A percentile compares a stretch with the other conserved stretches of the same genome.
Evolutionary conservation across 2,113 vertebrate species (phyloP).

Genomic region (Misgurnus anguillicaudatus): DNA sequence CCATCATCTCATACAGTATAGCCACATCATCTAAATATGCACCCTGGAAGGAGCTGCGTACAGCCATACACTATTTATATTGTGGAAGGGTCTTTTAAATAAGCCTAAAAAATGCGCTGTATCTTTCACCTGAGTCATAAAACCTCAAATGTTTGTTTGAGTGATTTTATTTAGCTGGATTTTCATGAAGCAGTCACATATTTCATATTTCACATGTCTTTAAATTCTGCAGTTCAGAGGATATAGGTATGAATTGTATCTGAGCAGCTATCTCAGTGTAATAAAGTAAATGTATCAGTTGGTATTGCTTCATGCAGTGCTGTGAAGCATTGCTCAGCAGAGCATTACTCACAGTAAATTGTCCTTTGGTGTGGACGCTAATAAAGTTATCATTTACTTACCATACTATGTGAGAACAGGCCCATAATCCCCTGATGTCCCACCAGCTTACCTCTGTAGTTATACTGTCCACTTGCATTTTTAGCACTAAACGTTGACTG

Average conservation of each 20-base stretch:
- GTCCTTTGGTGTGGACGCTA: background rate
- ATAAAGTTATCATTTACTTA: background rate
- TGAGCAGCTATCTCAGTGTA: constrained; percentile 25
- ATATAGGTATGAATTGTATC: constrained; percentile 51
- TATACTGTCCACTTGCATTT: background rate
- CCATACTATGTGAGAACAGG: background rate
- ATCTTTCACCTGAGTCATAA: background rate
- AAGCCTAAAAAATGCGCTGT: background rate
- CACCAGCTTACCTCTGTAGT: background rate
- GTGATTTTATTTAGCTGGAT: no score
- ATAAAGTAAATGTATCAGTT: background rate
- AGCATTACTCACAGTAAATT: constrained; percentile 1
- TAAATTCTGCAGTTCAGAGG: constrained; percentile 2
- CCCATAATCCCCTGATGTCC: background rate
- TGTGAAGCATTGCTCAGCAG: background rate
- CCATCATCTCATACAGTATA: background rate
- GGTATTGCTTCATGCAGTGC: constrained; percentile 2
- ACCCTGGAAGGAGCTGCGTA: constrained; percentile 2
- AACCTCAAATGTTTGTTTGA: background rate
- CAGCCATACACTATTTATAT: background rate
- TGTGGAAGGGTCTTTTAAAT: background rate
- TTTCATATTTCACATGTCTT: no score
- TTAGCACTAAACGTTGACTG: background rate
- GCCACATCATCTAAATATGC: background rate
- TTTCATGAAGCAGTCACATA: no score